Conservation (phyloP, 2,888 invertebrate genomes). For the Poecilus cupreus region DNA sequence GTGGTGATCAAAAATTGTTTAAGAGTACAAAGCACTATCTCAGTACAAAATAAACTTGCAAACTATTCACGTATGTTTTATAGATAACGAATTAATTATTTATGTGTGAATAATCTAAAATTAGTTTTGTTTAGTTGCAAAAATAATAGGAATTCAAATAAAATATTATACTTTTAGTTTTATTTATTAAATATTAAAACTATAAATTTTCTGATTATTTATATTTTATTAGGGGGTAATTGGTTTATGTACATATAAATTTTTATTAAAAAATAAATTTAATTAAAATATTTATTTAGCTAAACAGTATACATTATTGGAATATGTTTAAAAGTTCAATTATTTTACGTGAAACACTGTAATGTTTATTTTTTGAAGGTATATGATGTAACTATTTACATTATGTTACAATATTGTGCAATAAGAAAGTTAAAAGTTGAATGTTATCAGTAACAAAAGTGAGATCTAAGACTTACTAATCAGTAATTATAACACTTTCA, state of each 20-base stretch:
- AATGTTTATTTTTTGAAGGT: background rate
- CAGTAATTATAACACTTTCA: background rate
- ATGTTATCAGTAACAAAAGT: background rate
- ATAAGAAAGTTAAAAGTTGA: background rate
- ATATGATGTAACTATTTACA: background rate
- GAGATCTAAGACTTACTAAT: slow-evolving; percentile 3
- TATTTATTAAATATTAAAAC: background rate
- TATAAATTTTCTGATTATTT: background rate
- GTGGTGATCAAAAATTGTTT: background rate
- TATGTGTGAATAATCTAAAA: background rate
- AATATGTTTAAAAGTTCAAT: background rate
- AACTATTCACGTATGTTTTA: background rate
- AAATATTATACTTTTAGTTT: background rate
- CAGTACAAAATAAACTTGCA: slow-evolving; percentile 14
- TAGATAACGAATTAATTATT: background rate
- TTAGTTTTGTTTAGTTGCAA: too few relatives aligned
- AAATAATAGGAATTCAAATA: background rate
- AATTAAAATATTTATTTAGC: background rate
- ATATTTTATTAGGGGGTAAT: background rate
- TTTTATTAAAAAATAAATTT: background rate
- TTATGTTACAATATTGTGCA: background rate
- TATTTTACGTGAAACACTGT: background rate
- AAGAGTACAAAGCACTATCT: slow-evolving; percentile 19
- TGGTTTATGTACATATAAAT: background rate
- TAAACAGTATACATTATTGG: background rate